Base-by-base conservation (phyloP, 2,113 vertebrate genomes). In the Prionailurus bengalensis region DNA sequence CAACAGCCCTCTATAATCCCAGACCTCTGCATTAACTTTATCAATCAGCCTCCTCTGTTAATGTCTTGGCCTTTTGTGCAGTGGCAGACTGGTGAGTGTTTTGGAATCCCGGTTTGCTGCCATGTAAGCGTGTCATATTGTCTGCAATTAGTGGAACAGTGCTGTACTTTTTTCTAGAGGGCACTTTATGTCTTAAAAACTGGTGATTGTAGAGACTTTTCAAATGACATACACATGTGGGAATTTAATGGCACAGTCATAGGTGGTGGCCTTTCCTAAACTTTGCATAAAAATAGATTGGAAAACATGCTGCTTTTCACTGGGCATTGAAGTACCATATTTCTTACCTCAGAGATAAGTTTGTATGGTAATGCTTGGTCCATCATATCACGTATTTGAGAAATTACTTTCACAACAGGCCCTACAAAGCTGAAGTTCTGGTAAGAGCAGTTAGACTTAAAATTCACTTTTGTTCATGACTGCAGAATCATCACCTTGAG, bases 21-120 rank as follows among this genome's bases (percentile, higher is more conserved):
- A n/a, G 97, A 91, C 95, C 7, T 36, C 63, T 92, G 74, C 61
- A 33, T 95, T 96, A 96, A 97, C 94, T 98, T 96, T 68, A 1
- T 97, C 94, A 70, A 12, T 96, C 92, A 87, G 93, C 73, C 68
- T 88, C 42, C 65, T 91, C 45, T 81, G 71, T 58, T 95, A 45
- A 89, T 95, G 96, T 91, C 63, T 89, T 58, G 92, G 95, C 84
- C 65, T 98, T 9, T 97, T 86, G 91, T 97, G 73, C 93, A 97
- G 89, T 33, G 84, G 63, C 55, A 81, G 36, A 36, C 25, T 45
- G 76, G 82, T n/a, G 76, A 94, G 82, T 45, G 79, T 80, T 93
- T 85, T 42, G 76, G 76, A 86, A 96, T 82, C 86, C 66, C 15
- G 19, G 66, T 92, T 88, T 73, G 39, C 61, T 89, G 73, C 53